A percentile compares a stretch with the other conserved stretches of the same genome.
Conservation (phyloP, 2,888 invertebrate genomes). For the Prosopocoilus inquinatus region DNA sequence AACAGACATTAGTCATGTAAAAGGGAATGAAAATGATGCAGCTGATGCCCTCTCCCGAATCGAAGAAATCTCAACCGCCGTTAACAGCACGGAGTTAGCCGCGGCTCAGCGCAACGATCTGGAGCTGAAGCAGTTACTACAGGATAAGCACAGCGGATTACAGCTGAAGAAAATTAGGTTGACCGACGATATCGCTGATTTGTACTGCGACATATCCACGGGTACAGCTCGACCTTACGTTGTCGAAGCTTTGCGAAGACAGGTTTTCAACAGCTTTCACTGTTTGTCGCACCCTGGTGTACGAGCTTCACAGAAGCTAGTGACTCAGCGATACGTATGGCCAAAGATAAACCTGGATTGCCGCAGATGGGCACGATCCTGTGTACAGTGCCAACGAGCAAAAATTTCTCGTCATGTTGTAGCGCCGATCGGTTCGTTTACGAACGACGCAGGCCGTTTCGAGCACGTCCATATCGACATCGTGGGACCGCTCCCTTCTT, state of each 20-base stretch:
- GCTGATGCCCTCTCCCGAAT: slow-evolving; percentile 15
- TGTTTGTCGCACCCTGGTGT: slow-evolving; percentile 7
- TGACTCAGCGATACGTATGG: slow-evolving; percentile 15
- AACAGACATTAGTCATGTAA: slow-evolving; percentile 14
- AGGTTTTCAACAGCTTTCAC: slow-evolving; percentile 5
- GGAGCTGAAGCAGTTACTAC: not conserved
- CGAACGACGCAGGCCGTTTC: slow-evolving; percentile 35
- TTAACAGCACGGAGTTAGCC: not conserved
- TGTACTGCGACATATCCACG: too few species aligned
- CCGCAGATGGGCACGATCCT: slow-evolving; percentile 5
- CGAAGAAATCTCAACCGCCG: not conserved
- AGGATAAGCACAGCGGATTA: too few species aligned
- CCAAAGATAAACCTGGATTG: slow-evolving; percentile 7
- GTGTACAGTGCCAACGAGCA: slow-evolving; percentile 34
- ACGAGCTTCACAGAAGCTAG: slow-evolving; percentile 6
- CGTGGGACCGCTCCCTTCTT: slow-evolving; percentile 44
- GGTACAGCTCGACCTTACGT: slow-evolving; percentile 5
- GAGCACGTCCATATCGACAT: slow-evolving; percentile 48
- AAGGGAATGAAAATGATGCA: slow-evolving; percentile 16
- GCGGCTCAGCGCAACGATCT: slow-evolving; percentile 1
- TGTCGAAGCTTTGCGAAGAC: not conserved
- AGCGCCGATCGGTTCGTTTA: slow-evolving; percentile 22
- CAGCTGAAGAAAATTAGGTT: too few species aligned
- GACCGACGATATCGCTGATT: too few species aligned
- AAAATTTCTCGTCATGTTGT: slow-evolving; percentile 37